These are phyloP conservation scores for Calliopsis andreniformis DNA, from an alignment of 1,140 invertebrate species.

Conservation along the genomic window DNA sequence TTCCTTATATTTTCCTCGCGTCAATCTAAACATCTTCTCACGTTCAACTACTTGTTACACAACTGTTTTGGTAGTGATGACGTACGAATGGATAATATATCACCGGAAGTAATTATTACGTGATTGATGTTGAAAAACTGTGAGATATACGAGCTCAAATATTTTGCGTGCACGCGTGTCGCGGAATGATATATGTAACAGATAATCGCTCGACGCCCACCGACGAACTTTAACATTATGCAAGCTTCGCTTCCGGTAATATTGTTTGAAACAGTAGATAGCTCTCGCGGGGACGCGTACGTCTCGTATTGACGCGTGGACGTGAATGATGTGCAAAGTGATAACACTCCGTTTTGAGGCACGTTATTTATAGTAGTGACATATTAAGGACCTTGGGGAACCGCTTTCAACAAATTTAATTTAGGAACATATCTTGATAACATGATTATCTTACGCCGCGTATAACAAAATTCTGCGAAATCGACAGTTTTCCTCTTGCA, in stretches of 20 bases:
- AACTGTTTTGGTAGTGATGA: slow-evolving; percentile 3
- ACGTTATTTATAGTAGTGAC: not conserved
- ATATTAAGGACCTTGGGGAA: not conserved
- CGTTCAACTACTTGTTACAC: slow-evolving; percentile 2
- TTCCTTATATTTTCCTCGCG: not conserved
- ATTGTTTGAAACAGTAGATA: not conserved
- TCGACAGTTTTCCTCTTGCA: not conserved
- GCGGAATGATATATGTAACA: slow-evolving; percentile 8
- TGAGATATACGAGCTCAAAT: slow-evolving; percentile 41
- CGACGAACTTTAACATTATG: slow-evolving; percentile 14
- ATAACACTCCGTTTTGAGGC: not conserved
- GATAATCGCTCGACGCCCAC: slow-evolving; percentile 28
- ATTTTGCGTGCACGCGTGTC: slow-evolving; percentile 42
- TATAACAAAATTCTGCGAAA: not conserved
- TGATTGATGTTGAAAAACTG: slow-evolving; percentile 9
- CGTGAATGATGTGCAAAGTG: no score
- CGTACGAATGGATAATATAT: slow-evolving; percentile 12
- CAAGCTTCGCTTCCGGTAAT: slow-evolving; percentile 31
- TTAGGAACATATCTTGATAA: no score
- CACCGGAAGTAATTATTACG: slow-evolving; percentile 37
- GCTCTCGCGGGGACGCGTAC: not conserved
- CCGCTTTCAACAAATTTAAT: no score
- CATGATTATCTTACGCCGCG: no score
- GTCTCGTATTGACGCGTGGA: no score
- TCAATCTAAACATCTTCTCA: not conserved